These are phyloP conservation scores for Diarsia brunnea DNA, from an alignment of 2,888 invertebrate genomes.

Conservation along the genomic window DNA sequence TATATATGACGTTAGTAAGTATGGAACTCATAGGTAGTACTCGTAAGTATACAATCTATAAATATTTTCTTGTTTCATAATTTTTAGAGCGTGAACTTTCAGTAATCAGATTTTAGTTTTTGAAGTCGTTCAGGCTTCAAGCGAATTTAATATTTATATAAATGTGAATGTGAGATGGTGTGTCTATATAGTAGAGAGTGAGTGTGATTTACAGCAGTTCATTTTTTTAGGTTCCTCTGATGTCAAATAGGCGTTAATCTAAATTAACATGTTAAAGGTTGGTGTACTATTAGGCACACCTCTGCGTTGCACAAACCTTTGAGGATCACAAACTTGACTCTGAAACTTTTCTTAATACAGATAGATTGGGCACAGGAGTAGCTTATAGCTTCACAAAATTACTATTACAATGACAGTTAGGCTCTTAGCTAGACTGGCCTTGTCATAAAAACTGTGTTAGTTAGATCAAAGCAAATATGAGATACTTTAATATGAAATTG, in stretches of 20 bases:
- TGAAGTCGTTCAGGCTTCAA: neutral
- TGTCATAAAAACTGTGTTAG: neutral
- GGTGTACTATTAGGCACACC: neutral
- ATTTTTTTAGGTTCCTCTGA: neutral
- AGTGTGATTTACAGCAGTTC: too few species aligned
- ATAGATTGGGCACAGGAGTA: neutral
- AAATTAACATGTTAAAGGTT: neutral
- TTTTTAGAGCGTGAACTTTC: neutral
- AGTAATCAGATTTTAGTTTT: neutral
- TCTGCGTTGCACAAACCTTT: neutral
- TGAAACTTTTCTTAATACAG: neutral
- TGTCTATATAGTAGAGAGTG: too few species aligned
- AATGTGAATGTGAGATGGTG: too few species aligned
- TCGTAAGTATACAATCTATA: too few species aligned
- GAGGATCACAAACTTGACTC: too few species aligned
- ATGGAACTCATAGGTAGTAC: too few species aligned
- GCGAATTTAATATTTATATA: neutral
- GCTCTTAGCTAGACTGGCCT: too few species aligned
- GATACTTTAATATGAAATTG: constrained; percentile 9
- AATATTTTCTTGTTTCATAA: neutral
- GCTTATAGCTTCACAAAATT: neutral
- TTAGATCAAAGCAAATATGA: constrained; percentile 6
- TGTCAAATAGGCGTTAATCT: neutral
- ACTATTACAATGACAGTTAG: neutral
- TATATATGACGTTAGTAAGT: too few species aligned